These are phyloP conservation scores for Gobius niger DNA, from an alignment of 2,113 vertebrate species.

Conservation along the genomic window DNA sequence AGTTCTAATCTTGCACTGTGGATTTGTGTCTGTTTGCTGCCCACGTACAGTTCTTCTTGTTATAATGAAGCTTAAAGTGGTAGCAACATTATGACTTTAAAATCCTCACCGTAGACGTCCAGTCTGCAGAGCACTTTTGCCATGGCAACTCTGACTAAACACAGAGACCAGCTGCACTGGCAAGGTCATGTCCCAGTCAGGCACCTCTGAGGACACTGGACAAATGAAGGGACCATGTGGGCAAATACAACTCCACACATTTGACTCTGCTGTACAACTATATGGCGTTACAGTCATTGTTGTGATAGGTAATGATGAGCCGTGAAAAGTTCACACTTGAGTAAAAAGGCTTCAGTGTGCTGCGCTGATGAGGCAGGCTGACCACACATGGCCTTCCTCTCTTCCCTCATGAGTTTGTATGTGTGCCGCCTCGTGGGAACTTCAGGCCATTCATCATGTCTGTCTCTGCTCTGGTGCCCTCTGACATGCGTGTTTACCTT, in stretches of 20 bases:
- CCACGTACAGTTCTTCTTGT: slow-evolving; percentile 43
- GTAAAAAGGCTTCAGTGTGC: slow-evolving; percentile 71
- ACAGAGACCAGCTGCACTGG: slow-evolving; percentile 64
- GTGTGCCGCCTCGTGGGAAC: slow-evolving; percentile 67
- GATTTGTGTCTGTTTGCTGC: slow-evolving; percentile 37
- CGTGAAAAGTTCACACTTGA: slow-evolving; percentile 21
- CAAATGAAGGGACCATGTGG: slow-evolving; percentile 9
- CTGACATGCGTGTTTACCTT: slow-evolving; percentile 76
- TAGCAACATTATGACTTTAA: slow-evolving; percentile 65
- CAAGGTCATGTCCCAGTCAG: slow-evolving; percentile 65
- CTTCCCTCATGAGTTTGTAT: slow-evolving; percentile 50
- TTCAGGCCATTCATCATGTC: slow-evolving; percentile 74
- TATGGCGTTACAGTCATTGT: slow-evolving; percentile 57
- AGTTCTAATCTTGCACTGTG: slow-evolving; percentile 13
- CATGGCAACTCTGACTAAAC: slow-evolving; percentile 65
- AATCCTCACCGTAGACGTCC: slow-evolving; percentile 66
- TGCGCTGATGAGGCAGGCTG: slow-evolving; percentile 57
- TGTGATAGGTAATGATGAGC: slow-evolving; percentile 68
- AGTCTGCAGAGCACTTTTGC: slow-evolving; percentile 59
- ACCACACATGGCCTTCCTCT: slow-evolving; percentile 68
- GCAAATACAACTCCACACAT: neutral
- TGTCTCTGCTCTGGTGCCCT: slow-evolving; percentile 71
- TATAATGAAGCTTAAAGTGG: slow-evolving; percentile 58
- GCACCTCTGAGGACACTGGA: slow-evolving; percentile 45
- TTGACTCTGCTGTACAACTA: slow-evolving; percentile 1